Evolutionary conservation across 2,113 vertebrate species (phyloP).

Genomic region (Calyptomena viridis): DNA sequence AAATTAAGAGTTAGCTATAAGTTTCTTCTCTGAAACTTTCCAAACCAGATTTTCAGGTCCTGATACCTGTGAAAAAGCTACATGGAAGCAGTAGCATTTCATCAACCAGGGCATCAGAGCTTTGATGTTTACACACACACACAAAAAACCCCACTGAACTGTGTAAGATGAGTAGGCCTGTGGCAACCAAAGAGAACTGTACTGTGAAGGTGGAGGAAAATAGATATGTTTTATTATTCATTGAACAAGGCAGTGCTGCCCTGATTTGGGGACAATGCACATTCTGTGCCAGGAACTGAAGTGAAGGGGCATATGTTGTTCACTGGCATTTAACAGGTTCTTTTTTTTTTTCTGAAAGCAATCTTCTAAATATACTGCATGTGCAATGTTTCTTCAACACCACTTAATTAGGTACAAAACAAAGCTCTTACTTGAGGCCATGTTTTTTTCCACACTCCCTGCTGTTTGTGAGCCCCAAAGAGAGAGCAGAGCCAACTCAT

Average conservation of each 20-base stretch:
- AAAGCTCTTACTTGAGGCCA: neutral
- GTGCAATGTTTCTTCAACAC: neutral
- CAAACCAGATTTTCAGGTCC: neutral
- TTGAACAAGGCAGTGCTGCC: neutral
- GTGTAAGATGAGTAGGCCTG: neutral
- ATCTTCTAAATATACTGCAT: neutral
- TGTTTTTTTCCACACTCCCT: neutral
- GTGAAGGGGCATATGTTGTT: neutral
- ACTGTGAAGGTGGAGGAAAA: neutral
- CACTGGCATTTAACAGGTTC: neutral
- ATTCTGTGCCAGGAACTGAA: fast-evolving
- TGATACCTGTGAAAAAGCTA: neutral
- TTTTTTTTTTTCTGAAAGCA: neutral
- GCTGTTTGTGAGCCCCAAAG: neutral
- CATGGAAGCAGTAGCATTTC: neutral
- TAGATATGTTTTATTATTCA: neutral
- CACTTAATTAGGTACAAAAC: neutral
- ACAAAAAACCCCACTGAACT: neutral
- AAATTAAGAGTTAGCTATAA: neutral
- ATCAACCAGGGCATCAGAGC: neutral
- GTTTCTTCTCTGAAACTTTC: neutral
- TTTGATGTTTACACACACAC: neutral
- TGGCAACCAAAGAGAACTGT: neutral
- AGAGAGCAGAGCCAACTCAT: neutral
- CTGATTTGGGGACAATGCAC: neutral